Base-by-base conservation (phyloP, 1,140 invertebrate genomes). In the Aethina tumida region DNA sequence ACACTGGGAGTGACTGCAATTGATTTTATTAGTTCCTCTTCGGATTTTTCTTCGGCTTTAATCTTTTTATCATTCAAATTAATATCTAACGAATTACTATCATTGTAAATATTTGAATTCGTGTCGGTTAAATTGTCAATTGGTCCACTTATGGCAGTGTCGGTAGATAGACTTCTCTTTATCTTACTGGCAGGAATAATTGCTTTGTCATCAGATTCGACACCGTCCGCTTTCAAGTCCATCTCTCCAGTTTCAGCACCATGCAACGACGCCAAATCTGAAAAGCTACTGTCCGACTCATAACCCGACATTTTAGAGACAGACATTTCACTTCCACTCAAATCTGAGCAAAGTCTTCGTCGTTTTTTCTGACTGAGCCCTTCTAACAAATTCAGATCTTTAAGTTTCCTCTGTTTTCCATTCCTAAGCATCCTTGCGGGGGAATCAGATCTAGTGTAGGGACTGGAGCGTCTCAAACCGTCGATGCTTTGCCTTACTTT, bases 281-380 rank as follows among this genome's bases (percentile, higher is more conserved):
- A 73, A 37, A 73, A 66, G 47, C 71, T 76, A 38, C 72, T 64
- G 50, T 77, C 75, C 3, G 71, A 72, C 45, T 77, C 74, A 50
- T 74, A 64, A 17, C 65, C 74, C 24, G 69, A 69, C 36, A 63
- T 64, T 56, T 73, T 73, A 19, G 50, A 55, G 22, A 49, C 35
- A 35, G 70, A 62, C 47, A 71, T 63, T 52, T 71, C 65, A 56
- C 65, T 66, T 22, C 63, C 62, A 53, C 73, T 62, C 18, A 68
- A 67, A 45, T 73, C 71, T 3, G 74, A 77, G 38, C 70, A 67
- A 20, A 73, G 56, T 49, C 73, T 60, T 49, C 67, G 69, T 13
- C 67, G 43, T 39, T 69, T 71, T 43, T 69, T 73, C 55, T 59
- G 64, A 26, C 73, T 58, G 12, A 73, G 49, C 41, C 70, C 68